Evolutionary conservation across 2,888 invertebrate genomes (phyloP), one percentile per base, ranked within the genome.

Genomic region (Metalampra italica): DNA sequence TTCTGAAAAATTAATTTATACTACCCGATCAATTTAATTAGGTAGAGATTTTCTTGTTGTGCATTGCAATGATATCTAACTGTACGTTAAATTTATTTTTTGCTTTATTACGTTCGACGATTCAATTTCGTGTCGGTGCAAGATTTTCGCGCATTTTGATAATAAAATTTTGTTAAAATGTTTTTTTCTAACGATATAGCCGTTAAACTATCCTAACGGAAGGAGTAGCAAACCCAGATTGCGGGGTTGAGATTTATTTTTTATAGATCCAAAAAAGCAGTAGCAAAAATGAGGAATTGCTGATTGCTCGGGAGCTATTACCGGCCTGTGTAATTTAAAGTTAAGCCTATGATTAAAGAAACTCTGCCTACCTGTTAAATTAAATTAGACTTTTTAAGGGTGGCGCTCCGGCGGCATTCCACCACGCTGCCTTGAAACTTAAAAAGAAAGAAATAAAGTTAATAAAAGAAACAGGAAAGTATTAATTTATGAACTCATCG

Each of bases 341-440:
- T 80, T 79, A 81, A 78, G 74, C 79, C 88, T 88, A 83, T 89
- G 80, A 88, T 89, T 89, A 88, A 83, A 82, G 76, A 76, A 79
- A 73, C 78, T 64, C 83, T 83, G 88, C 88, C 87, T 87, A 86
- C 88, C 88, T 87, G 81, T 88, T 87, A 87, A 89, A 88, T 89
- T 89, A 89, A 88, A 88, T 89, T 89, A 89, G 84, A 81, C 82
- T 81, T 84, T 85, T 87, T 83, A 82, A 82, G 80, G 80, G 80
- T 81, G 80, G 83, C 78, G 79, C 77, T 77, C 77, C 77, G 64
- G 62, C 77, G 64, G 62, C 78, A 82, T 83, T 82, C 78, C 78
- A 49, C 46, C 54, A 62, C 73, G 75, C 71, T 71, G 68, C 68
- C 57, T 70, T 62, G 68, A 71, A 77, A 77, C 1, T 36, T 11